Evolutionary conservation across 2,888 invertebrate species (phyloP), one percentile per base, ranked within the genome.

Genomic region (Subacronicta megacephala): DNA sequence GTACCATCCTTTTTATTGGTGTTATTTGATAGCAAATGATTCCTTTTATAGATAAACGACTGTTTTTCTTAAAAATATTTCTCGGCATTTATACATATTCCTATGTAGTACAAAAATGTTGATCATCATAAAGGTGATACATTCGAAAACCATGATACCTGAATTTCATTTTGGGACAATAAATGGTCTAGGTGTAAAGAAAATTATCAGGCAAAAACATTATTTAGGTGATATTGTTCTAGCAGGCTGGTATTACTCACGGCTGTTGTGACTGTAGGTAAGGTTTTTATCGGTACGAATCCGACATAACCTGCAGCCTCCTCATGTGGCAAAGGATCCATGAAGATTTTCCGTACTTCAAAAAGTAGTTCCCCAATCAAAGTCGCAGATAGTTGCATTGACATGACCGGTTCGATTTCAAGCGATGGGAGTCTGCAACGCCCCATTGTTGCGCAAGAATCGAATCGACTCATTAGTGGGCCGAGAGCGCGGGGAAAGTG

Each of bases 401-500:
- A 57, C 58, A 62, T 60, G 74, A 70, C 70, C 72, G 59, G 74
- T 78, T 71, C 44, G 13, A 46, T 62, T 41, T 37, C 51, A 59
- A 37, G 52, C 67, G 71, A 73, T 77, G 68, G 72, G 75, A 72
- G 65, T 7, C 47, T 70, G 47, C 65, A 36, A 70, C 46, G 71
- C 46, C 67, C 77, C 77, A 81, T 84, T 82, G 83, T 90, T 89
- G 83, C 86, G 83, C 82, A 89, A 89, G 78, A 80, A 74, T 83
- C 81, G 83, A 86, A 83, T 82, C 78, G 78, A 75, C 80, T 86
- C 81, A 88, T 88, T 86, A 84, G 84, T 80, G 78, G 83, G 72
- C 77, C 74, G 80, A 73, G 69, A 58, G 65, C 65, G 53, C 66
- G 81, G 83, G 78, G 88, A 91, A 90, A 93, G 93, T 92, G 90